A percentile compares a stretch with the other conserved stretches of the same genome.
phyloP scores from a whole-genome alignment of 2,888 invertebrate species.

The Chaitophorus viminalis region DNA sequence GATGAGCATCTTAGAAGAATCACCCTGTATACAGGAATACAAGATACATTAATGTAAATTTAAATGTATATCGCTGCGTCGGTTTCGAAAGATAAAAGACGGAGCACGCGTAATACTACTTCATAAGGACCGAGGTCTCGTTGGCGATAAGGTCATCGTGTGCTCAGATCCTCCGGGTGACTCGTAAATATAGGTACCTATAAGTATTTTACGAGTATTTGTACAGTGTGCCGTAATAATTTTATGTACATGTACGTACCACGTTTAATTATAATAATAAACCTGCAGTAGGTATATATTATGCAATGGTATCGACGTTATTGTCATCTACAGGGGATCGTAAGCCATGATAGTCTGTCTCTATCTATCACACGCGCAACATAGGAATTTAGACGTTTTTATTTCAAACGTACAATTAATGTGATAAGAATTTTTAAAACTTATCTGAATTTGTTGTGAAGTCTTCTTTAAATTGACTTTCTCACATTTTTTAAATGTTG shows the following conservation, averaged over 20 bases:
- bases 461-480: too few relatives aligned
- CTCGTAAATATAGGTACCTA: conserved; percentile 25
- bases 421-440: too few relatives aligned
- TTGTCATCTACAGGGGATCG: too few relatives aligned
- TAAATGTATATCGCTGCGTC: conserved; percentile 30
- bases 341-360: too few relatives aligned
- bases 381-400: too few relatives aligned
- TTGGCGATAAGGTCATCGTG: conserved; percentile 7
- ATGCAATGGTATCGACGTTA: too few relatives aligned
- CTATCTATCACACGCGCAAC: too few relatives aligned
- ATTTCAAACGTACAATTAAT: too few relatives aligned
- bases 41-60: conserved; percentile 35
- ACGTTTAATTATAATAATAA: background rate
- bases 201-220: background rate
- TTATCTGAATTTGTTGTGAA: too few relatives aligned
- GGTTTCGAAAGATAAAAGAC: background rate
- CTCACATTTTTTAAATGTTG: too few relatives aligned
- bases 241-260: background rate
- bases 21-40: background rate
- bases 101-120: background rate
- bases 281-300: too few relatives aligned
- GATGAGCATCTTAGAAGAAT: too few relatives aligned
- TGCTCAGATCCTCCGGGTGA: background rate
- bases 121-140: background rate
- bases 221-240: background rate